Percentiles rank a stretch among this genome's conserved stretches.
Conservation (phyloP, 2,113 vertebrate genomes). For the Cavia aperea region DNA sequence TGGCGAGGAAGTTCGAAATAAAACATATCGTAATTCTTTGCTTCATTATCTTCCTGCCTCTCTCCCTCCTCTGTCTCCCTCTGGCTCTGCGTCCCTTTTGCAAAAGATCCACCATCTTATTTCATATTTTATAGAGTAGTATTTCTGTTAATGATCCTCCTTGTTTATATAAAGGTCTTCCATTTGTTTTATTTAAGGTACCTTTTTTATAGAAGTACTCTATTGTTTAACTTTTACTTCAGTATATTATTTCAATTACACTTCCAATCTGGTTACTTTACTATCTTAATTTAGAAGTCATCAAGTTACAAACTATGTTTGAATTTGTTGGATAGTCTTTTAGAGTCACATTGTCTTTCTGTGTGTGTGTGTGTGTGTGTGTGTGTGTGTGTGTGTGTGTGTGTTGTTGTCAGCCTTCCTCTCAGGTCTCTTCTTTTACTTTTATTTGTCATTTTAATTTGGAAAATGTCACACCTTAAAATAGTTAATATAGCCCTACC, state of each 20-base stretch:
- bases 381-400: neutral
- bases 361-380: neutral
- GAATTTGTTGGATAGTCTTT: neutral
- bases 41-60: no score
- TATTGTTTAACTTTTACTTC: neutral
- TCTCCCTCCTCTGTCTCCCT: neutral
- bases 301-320: neutral
- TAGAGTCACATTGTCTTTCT: neutral
- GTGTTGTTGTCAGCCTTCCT: neutral
- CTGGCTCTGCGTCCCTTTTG: neutral
- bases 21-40: neutral
- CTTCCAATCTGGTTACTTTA: neutral
- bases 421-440: rapidly evolving
- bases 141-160: neutral
- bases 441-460: neutral
- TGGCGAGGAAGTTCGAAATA: neutral
- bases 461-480: neutral
- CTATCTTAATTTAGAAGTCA: neutral
- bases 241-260: neutral
- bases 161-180: neutral
- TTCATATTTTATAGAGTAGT: neutral
- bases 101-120: neutral
- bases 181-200: neutral
- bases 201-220: neutral
- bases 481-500: neutral